These are phyloP conservation scores for Molossus molossus DNA, from an alignment of 2,797 vertebrate species.

Conservation along the genomic window DNA sequence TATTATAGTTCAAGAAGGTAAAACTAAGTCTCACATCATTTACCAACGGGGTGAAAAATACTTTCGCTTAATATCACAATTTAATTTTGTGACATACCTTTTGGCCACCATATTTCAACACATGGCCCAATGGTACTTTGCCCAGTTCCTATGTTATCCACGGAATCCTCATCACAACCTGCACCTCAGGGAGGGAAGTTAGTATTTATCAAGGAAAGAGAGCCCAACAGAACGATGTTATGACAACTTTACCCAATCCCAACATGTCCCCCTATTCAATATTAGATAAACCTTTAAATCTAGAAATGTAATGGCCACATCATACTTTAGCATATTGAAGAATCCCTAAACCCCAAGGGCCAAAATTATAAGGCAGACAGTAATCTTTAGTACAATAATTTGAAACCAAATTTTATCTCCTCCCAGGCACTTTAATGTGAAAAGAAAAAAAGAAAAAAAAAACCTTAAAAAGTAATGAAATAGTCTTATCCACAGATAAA, in stretches of 20 bases:
- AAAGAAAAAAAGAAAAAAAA: conserved; percentile 58
- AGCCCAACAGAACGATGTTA: not conserved
- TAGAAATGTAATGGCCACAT: not conserved
- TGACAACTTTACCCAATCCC: not conserved
- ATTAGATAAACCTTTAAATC: not conserved
- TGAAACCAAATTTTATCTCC: conserved; percentile 39
- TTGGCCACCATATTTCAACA: not conserved
- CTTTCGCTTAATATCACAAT: not conserved
- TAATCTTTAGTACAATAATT: conserved; percentile 15
- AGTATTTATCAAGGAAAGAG: conserved; percentile 46
- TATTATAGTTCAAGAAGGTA: not conserved
- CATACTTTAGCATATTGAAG: not conserved
- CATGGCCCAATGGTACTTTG: not conserved
- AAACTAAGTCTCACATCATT: conserved; percentile 15
- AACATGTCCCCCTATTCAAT: not conserved
- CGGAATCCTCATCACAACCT: not conserved
- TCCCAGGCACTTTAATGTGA: not conserved
- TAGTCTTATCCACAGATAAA: conserved; percentile 18
- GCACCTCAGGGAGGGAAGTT: not conserved
- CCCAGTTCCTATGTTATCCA: not conserved
- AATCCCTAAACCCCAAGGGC: not conserved
- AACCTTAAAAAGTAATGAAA: conserved; percentile 35
- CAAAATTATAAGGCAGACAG: conserved; percentile 49
- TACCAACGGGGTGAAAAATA: conserved; percentile 1
- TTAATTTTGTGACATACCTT: conserved; percentile 39